Conservation (phyloP, 2,888 invertebrate species). For the Stramonita haemastoma region DNA sequence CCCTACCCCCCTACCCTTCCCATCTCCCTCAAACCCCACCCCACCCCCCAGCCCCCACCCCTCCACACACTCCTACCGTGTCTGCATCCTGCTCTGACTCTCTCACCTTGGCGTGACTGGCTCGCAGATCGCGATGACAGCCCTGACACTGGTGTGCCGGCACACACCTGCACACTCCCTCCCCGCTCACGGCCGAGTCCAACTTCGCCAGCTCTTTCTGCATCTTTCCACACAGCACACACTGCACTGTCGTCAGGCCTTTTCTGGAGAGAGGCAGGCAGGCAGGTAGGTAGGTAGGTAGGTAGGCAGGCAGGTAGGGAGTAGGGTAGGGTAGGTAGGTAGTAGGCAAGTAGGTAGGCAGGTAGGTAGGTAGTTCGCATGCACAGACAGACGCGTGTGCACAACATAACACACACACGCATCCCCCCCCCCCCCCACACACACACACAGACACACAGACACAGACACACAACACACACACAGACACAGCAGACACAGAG, state of each 20-base stretch:
- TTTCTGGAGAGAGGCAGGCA: conserved; percentile 53
- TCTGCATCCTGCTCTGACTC: no score
- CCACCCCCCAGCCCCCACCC: no score
- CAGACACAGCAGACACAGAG: no score
- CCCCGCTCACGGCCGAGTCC: conserved; percentile 49
- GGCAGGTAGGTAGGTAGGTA: background rate
- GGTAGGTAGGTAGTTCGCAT: background rate
- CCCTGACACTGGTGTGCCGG: conserved; percentile 66
- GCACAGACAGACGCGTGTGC: no score
- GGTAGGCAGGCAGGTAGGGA: background rate
- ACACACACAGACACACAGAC: background rate
- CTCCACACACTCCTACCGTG: no score
- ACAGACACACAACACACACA: background rate
- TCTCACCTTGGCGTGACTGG: conserved; percentile 46
- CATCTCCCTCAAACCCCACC: no score
- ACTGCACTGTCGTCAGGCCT: conserved; percentile 62
- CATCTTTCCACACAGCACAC: conserved; percentile 66
- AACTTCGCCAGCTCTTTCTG: conserved; percentile 60
- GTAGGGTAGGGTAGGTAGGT: no score
- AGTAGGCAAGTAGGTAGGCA: background rate
- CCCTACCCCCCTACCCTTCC: no score
- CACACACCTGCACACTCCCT: conserved; percentile 63
- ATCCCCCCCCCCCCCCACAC: no score
- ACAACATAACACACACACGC: no score
- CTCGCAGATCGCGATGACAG: conserved; percentile 64